Conservation (phyloP, 2,113 vertebrate species). For the Nettapus auritus region DNA sequence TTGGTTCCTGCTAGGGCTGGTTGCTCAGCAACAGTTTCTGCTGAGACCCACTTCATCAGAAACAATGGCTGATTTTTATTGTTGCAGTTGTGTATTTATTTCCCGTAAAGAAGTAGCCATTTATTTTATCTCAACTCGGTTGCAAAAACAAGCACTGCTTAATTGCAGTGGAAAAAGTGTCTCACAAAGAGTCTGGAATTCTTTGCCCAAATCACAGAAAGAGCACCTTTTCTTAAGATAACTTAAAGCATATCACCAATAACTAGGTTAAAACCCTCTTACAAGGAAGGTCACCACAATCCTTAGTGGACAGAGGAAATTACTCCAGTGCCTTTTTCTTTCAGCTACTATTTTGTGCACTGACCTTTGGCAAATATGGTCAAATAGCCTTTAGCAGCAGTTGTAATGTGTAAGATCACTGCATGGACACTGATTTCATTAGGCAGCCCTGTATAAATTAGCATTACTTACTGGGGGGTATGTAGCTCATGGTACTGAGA, state of each 20-base stretch:
- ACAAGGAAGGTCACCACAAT: not conserved
- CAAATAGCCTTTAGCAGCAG: constrained; percentile 39
- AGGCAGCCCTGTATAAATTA: constrained; percentile 44
- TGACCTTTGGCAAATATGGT: constrained; percentile 17
- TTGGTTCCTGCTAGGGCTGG: not conserved
- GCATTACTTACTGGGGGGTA: not conserved
- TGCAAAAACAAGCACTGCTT: not conserved
- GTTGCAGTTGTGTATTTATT: not conserved
- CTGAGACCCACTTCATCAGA: not conserved
- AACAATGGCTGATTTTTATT: not conserved
- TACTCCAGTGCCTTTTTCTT: not conserved
- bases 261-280: constrained; percentile 13
- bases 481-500: not conserved
- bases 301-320: constrained; percentile 15
- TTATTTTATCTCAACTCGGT: not conserved
- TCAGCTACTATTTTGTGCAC: not conserved
- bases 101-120: not conserved
- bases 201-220: not conserved
- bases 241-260: not conserved
- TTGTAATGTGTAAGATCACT: constrained; percentile 23
- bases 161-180: not conserved
- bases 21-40: not conserved
- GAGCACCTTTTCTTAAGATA: not conserved
- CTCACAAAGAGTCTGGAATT: not conserved
- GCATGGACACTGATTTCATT: constrained; percentile 20